Base-by-base conservation (phyloP, 2,888 invertebrate species). In the Vandiemenella viatica region DNA sequence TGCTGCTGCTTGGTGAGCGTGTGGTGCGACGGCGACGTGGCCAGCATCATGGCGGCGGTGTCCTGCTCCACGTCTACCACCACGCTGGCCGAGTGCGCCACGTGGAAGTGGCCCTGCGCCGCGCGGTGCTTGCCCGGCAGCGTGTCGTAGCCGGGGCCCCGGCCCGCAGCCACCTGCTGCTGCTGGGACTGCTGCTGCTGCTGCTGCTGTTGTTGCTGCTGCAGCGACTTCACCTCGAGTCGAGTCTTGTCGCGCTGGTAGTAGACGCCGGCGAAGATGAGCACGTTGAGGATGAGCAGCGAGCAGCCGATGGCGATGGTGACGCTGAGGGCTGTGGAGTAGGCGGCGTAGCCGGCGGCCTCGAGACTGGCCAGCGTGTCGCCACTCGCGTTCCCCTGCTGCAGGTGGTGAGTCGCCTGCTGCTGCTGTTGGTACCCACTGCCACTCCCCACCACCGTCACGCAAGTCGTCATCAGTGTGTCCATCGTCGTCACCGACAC, bases 21-120 rank as follows among this genome's bases (percentile, higher is more conserved):
- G 17, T 46, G 45, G 10, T 47, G 49, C 15, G 48, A 44, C 16
- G 49, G 45, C 15, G 50, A 45, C 20, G 37, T 45, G 20, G 16
- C 23, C 40, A 38, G 40, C 46, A 75, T 65, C 65, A 75, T 72
- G 7, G 74, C 72, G 10, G 73, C 70, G 1, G 69, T 68, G 58
- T 75, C 84, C 66, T 85, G 86, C 61, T 87, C 87, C 1, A 87
- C 82, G 60, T 87, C 87, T 1, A 87, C 86, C 41, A 87, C 85
- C 48, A 87, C 79, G 63, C 84, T 86, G 3, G 83, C 83, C 22
- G 82, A 78, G 51, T 81, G 81, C 32, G 80, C 80, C 64, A 82
- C 74, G 62, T 82, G 80, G 61, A 83, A 85, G 67, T 86, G 85
- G 15, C 40, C 20, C 8, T 41, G 16, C 16, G 10, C 37, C 7